A percentile compares a stretch with the other conserved stretches of the same genome.
Evolutionary conservation across 2,113 vertebrate genomes (phyloP).

Genomic region (Apistogramma diplotaenia): DNA sequence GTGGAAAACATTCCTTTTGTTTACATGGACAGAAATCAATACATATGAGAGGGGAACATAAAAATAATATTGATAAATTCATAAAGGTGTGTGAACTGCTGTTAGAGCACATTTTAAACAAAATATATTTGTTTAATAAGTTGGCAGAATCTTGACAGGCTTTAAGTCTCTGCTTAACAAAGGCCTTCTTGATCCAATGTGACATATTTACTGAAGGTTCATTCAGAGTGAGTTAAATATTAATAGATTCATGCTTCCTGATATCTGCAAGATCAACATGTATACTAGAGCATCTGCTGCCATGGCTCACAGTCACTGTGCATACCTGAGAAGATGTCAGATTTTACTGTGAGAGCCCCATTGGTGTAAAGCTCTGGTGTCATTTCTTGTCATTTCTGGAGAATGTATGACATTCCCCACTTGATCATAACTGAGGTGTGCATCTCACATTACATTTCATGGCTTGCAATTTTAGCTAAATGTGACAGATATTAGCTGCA

Average conservation of each 20-base stretch:
- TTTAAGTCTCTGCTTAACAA: neutral
- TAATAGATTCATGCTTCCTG: neutral
- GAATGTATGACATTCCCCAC: neutral
- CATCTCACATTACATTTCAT: neutral
- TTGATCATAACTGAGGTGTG: neutral
- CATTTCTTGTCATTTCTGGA: neutral
- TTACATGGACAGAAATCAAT: no score
- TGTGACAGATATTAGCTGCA: neutral
- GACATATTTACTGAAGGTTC: slow-evolving; percentile 3
- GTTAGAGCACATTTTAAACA: no score
- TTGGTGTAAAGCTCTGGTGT: neutral
- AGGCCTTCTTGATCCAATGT: neutral
- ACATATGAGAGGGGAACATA: no score
- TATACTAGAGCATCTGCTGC: neutral
- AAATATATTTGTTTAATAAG: no score
- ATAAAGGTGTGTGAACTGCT: no score
- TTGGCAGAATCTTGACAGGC: neutral
- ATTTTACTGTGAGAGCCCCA: neutral
- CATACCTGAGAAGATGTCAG: neutral
- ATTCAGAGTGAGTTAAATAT: neutral
- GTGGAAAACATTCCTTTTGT: no score
- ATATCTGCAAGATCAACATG: neutral
- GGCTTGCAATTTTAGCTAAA: neutral
- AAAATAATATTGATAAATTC: no score
- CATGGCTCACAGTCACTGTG: neutral